A percentile compares a stretch with the other conserved stretches of the same genome.
Evolutionary conservation across 2,797 vertebrate genomes (phyloP).

Genomic region (Chaenodraco wilsoni): DNA sequence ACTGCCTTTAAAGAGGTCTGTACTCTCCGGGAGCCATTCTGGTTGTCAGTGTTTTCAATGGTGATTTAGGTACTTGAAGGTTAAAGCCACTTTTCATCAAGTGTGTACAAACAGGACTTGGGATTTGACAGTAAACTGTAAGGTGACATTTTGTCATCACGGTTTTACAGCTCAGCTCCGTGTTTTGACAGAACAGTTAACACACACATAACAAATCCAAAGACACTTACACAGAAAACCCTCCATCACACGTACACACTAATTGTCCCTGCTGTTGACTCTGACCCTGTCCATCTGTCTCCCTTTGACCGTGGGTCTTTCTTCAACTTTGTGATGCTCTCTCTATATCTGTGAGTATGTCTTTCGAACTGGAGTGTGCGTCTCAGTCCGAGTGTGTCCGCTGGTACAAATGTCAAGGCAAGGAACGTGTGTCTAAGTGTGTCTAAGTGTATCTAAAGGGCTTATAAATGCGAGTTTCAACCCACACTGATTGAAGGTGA

Average conservation of each 20-base stretch:
- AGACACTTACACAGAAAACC: conserved; percentile 31
- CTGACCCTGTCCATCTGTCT: conserved; percentile 81
- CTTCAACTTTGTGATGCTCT: conserved; percentile 72
- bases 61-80: conserved; percentile 31
- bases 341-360: conserved; percentile 82
- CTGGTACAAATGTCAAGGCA: not conserved
- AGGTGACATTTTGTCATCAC: conserved; percentile 19
- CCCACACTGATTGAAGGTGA: conserved; percentile 50
- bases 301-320: conserved; percentile 77
- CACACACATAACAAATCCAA: not conserved
- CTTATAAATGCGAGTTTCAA: conserved; percentile 16
- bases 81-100: conserved; percentile 24
- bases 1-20: too few relatives aligned
- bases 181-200: conserved; percentile 16
- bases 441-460: conserved; percentile 28
- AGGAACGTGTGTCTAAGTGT: conserved; percentile 33
- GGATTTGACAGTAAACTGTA: not conserved
- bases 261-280: conserved; percentile 72
- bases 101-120: not conserved
- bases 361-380: conserved; percentile 56
- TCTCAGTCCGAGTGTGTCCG: conserved; percentile 43
- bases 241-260: conserved; percentile 47
- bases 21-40: too few relatives aligned
- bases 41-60: not conserved
- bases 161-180: conserved; percentile 23